Conservation (phyloP, 1,140 invertebrate species). For the Zaprionus ghesquierei region DNA sequence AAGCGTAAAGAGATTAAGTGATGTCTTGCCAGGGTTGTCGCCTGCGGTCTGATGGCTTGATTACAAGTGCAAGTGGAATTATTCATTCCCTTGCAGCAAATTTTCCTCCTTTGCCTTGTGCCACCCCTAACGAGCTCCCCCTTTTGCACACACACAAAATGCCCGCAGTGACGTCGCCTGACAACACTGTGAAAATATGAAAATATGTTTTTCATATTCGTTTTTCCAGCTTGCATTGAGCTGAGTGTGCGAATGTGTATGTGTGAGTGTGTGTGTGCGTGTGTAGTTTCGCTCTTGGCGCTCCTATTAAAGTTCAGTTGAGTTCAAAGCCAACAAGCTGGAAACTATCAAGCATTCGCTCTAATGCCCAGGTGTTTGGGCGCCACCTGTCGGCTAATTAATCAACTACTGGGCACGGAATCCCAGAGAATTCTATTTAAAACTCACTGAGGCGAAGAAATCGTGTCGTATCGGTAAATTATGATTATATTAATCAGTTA, state of each 20-base stretch:
- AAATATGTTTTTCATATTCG: constrained; percentile 33
- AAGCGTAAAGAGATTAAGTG: no score
- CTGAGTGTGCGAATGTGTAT: constrained; percentile 29
- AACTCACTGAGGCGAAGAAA: background rate
- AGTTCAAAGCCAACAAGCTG: constrained; percentile 78
- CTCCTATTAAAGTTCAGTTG: constrained; percentile 71
- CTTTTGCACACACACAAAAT: constrained; percentile 34
- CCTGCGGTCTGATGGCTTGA: constrained; percentile 69
- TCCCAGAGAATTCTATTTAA: background rate
- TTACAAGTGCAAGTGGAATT: constrained; percentile 69
- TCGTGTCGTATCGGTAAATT: background rate
- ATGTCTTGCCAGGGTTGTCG: constrained; percentile 40
- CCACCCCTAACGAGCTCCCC: background rate
- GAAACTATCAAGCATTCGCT: constrained; percentile 65
- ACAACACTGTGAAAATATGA: constrained; percentile 43
- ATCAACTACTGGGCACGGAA: constrained; percentile 39
- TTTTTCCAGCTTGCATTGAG: constrained; percentile 57
- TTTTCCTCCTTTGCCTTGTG: background rate
- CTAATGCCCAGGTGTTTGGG: constrained; percentile 44
- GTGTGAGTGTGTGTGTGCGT: constrained; percentile 7
- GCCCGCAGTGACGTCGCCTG: constrained; percentile 52
- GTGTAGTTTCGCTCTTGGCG: constrained; percentile 29
- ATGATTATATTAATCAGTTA: background rate
- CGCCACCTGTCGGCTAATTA: constrained; percentile 67
- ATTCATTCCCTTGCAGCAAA: constrained; percentile 14